Evolutionary conservation across 2,113 vertebrate genomes (phyloP), one percentile per base, ranked within the genome.

Genomic region (Suricata suricatta): DNA sequence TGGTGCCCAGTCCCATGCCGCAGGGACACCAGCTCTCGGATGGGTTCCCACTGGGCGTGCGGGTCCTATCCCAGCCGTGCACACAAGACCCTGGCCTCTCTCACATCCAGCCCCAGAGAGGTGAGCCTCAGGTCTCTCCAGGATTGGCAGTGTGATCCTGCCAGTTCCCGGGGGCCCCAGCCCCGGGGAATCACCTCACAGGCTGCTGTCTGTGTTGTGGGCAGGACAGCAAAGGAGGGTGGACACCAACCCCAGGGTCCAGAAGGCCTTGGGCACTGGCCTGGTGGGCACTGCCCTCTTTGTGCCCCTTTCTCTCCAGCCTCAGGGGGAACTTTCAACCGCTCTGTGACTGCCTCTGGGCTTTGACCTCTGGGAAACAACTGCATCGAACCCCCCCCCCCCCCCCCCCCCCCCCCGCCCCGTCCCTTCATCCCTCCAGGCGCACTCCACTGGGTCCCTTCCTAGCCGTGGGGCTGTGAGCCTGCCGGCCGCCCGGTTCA

Each of bases 11-110:
- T 41, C n/a, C 68, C 54, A 19, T 5, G 77, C 33, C 50, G 21
- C 13, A 3, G 21, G 2, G 23, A 19, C 0, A 7, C 79, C 27
- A 27, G 57, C 80, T 76, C 1, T 0, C 15, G 10, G 44, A 57
- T 1, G 19, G 60, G 72, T 17, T 86, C 5, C 60, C 6, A 29
- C 5, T 4, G 60, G 29, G 29, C 7, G 0, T 25, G 57, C 3
- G 1, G 52, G 31, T 27, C 60, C 38, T 21, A 68, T n/a, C 68
- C 68, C 19, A 0, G 41, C 50, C 31, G 15, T 31, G 54, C 3
- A 5, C 3, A 0, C 1, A 4, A 31, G 83, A 13, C 29, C 35
- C 66, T 5, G 2, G 35, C 25, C 41, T 12, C 63, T 29, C 27
- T 47, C 74, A 17, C 41, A 41, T 31, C 74, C 41, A 31, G 29